Evolutionary conservation across 2,113 vertebrate genomes (phyloP).

Genomic region (Fulmarus glacialis): DNA sequence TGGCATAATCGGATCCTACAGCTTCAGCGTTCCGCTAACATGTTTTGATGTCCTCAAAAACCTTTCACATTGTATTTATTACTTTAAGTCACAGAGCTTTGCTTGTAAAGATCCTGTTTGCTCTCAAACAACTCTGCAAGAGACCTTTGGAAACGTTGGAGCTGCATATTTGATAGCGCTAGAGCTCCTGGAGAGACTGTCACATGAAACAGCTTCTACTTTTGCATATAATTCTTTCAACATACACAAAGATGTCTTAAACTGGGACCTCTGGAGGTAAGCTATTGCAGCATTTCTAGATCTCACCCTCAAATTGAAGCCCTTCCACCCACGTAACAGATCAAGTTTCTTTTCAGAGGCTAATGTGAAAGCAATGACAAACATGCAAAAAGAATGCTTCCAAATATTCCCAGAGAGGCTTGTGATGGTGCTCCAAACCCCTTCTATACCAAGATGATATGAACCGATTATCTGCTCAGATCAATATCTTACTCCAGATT

Average conservation of each 20-base stretch:
- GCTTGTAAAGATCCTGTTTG: background rate
- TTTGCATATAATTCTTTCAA: background rate
- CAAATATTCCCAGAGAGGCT: background rate
- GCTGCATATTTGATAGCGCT: background rate
- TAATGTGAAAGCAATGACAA: background rate
- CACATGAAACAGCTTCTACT: background rate
- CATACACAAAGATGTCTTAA: background rate
- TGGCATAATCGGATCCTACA: background rate
- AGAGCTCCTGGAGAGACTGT: background rate
- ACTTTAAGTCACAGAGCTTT: background rate
- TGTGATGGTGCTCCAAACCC: background rate
- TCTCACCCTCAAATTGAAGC: background rate
- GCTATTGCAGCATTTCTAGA: background rate
- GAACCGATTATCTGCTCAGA: background rate
- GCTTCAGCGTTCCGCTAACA: background rate
- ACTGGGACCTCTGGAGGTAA: background rate
- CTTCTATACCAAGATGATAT: fast-evolving
- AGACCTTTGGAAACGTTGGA: background rate
- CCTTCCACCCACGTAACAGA: background rate
- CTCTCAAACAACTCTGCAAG: background rate
- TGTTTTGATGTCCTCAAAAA: background rate
- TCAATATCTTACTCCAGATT: background rate
- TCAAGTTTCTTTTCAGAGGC: background rate
- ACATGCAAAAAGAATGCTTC: background rate
- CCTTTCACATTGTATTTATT: background rate